Evolutionary conservation across 92 coral and sea anemone species (phyloP), one percentile per base, ranked within the genome.

Genomic region (Paragorgia papillata): DNA sequence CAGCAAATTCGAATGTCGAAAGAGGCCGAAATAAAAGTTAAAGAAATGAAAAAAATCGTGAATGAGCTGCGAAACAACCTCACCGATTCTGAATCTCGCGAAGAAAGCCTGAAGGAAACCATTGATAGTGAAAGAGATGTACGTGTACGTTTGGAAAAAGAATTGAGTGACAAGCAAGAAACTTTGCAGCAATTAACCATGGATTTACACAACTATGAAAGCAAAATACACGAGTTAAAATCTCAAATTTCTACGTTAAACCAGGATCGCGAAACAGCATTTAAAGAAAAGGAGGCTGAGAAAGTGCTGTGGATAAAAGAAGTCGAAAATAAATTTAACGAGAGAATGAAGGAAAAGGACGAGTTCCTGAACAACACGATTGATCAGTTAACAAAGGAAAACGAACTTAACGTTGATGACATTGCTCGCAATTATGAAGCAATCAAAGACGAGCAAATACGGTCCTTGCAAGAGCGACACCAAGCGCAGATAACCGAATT

Each of bases 381-480:
- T 56, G 80, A 78, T 31, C 95, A 91, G 71, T 71, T 95, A 29
- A 88, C 88, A 2, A 84, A 91, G 41, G 95, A 91, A 53, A 85
- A 84, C 55, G 89, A 91, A 43, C 76, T 95, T 63, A 89, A 92
- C 18, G 88, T 95, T 30, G 90, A 91, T 74, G 99, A 90, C 75
- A 88, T 89, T 28, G 81, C 97, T 2, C 79, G 75, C 4, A 95
- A 82, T 61, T 85, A 88, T 73, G 90, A 87, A 44, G 59, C 81
- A 21, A 84, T 86, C 80, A 82, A 85, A 62, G 86, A 87, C 43
- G 99, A 95, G 58, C 97, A 91, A 65, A 41, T 95, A 27, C 82
- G 92, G 35, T 82, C 73, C 49, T 28, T 89, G 14, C 97, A 95
- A 68, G 99, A 95, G 31, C 80, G 90, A 17, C 88, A 89, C 33